Evolutionary conservation across 2,888 invertebrate species (phyloP).

Genomic region (Synergus laeviventris): DNA sequence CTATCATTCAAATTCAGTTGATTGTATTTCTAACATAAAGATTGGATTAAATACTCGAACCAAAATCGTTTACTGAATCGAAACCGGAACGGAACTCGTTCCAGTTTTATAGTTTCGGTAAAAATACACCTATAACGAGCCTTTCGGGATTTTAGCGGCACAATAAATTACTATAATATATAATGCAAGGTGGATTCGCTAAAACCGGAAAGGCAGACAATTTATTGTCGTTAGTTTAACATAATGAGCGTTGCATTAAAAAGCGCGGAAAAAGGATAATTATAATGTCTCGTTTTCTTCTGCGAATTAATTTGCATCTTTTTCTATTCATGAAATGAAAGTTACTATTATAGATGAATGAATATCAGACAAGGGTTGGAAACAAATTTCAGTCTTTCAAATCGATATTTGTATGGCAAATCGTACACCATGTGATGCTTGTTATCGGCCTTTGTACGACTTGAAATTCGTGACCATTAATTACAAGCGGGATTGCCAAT

Average conservation of each 20-base stretch:
- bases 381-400: background rate
- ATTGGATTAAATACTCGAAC: background rate
- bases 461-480: slow-evolving; percentile 9
- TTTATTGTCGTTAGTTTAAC: background rate
- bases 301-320: background rate
- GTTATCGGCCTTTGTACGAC: background rate
- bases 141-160: background rate
- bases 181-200: background rate
- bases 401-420: background rate
- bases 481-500: background rate
- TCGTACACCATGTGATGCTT: background rate
- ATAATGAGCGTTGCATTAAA: background rate
- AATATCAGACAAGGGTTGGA: background rate
- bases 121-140: background rate
- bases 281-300: background rate
- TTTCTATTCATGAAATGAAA: background rate
- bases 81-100: slow-evolving; percentile 9
- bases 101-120: background rate
- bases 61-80: slow-evolving; percentile 11
- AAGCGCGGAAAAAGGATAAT: background rate
- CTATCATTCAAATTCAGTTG: background rate
- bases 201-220: background rate
- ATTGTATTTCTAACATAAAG: background rate
- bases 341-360: background rate
- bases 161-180: slow-evolving; percentile 8